Evolutionary conservation across 2,797 vertebrate species (phyloP).

Genomic region (Lagocephalus sceleratus): DNA sequence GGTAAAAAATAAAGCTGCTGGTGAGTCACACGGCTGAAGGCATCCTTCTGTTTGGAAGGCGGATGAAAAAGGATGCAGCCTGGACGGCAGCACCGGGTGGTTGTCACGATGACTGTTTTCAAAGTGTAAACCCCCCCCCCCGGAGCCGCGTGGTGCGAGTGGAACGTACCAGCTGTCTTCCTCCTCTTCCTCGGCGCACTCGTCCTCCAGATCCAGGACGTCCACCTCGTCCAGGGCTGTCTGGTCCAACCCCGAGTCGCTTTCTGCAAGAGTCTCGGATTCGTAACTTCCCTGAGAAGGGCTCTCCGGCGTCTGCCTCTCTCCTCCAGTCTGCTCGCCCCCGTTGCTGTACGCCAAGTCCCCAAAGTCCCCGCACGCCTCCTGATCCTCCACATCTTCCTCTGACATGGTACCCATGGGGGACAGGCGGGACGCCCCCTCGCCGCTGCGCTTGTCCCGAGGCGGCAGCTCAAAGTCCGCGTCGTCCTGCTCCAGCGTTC

Average conservation of each 20-base stretch:
- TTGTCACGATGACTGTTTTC: no score
- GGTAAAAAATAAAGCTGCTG: conserved; percentile 27
- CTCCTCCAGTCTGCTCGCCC: conserved; percentile 28
- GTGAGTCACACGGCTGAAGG: conserved; percentile 41
- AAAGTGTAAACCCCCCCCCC: neutral
- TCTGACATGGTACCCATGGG: conserved; percentile 52
- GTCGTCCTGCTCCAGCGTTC: conserved; percentile 47
- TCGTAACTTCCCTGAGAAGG: conserved; percentile 73
- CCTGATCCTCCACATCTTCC: conserved; percentile 51
- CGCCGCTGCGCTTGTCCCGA: conserved; percentile 63
- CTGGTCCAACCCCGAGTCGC: conserved; percentile 64
- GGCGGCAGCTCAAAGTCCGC: conserved; percentile 60
- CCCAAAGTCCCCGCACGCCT: conserved; percentile 52
- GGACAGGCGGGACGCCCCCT: conserved; percentile 70
- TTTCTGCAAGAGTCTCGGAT: conserved; percentile 69
- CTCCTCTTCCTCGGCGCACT: conserved; percentile 77
- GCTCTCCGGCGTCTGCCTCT: conserved; percentile 59
- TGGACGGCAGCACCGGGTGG: neutral
- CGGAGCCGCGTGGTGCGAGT: neutral
- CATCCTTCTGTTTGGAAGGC: conserved; percentile 10
- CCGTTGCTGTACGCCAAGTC: conserved; percentile 58
- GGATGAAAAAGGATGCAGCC: neutral
- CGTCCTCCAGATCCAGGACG: conserved; percentile 83
- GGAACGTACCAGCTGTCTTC: conserved; percentile 86
- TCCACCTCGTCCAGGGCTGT: conserved; percentile 85